Evolutionary conservation across 2,113 vertebrate genomes (phyloP).

Genomic region (Cochlearius cochlearius): DNA sequence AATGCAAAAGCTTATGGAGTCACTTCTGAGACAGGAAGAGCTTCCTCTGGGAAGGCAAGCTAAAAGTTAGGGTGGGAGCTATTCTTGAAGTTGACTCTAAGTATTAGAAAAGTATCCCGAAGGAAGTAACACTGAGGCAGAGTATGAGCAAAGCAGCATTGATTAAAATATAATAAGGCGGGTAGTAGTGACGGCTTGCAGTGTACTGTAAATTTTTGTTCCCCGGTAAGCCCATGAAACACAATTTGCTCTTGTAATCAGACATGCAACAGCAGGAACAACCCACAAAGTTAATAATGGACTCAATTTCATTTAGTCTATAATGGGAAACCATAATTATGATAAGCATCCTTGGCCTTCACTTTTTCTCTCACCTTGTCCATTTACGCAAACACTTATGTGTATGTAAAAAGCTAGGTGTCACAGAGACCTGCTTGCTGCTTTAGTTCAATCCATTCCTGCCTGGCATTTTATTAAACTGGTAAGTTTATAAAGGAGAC

Average conservation of each 20-base stretch:
- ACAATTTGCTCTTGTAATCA: not conserved
- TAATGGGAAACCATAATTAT: not conserved
- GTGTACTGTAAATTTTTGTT: not conserved
- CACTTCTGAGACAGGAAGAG: not conserved
- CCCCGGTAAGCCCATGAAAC: rapidly evolving
- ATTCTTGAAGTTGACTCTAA: not conserved
- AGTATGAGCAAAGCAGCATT: not conserved
- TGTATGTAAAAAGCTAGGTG: not conserved
- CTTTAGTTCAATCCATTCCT: not conserved
- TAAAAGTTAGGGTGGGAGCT: not conserved
- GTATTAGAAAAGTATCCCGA: not conserved
- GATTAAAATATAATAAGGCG: not conserved
- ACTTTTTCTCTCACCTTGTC: not conserved
- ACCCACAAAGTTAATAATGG: not conserved
- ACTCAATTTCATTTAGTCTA: not conserved
- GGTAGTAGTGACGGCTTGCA: not conserved
- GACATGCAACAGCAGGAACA: not conserved
- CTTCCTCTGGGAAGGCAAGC: not conserved
- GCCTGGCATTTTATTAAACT: not conserved
- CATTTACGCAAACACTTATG: not conserved
- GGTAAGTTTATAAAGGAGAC: not conserved
- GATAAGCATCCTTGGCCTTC: not conserved
- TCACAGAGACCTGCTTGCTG: not conserved
- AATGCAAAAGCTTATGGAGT: not conserved
- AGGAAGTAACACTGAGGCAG: not conserved